Percentiles rank a stretch among this genome's conserved stretches.
Evolutionary conservation across 2,888 invertebrate genomes (phyloP).

Genomic region (Oscheius myriophilus): DNA sequence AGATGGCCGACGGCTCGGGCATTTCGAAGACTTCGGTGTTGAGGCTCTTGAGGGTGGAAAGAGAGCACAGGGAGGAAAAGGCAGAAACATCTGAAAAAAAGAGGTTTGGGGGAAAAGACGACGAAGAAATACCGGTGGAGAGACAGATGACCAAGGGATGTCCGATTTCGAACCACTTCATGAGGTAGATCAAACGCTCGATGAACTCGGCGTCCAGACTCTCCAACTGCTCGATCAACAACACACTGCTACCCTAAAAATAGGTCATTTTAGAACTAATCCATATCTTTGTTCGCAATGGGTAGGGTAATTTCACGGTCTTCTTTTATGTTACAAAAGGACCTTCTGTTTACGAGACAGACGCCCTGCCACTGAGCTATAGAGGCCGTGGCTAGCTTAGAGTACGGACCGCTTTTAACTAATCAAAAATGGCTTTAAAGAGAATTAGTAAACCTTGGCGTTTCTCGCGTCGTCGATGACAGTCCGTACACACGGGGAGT

Average conservation of each 20-base stretch:
- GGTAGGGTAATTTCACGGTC: too few species aligned
- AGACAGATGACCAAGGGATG: conserved; percentile 20
- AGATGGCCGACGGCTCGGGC: not conserved
- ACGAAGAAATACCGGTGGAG: conserved; percentile 24
- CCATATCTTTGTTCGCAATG: not conserved
- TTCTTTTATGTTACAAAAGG: too few species aligned
- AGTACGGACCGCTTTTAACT: too few species aligned
- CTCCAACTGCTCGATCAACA: conserved; percentile 29
- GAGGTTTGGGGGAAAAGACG: conserved; percentile 23
- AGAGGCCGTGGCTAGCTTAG: too few species aligned
- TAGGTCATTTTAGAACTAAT: not conserved
- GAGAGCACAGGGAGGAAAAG: conserved; percentile 24
- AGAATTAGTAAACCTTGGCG: not conserved
- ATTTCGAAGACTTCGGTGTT: conserved; percentile 11
- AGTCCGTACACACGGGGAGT: not conserved
- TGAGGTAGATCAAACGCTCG: conserved; percentile 14
- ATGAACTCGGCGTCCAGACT: conserved; percentile 14
- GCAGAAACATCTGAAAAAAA: conserved; percentile 13
- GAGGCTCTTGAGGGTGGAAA: conserved; percentile 15
- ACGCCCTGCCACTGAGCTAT: conserved; percentile 63
- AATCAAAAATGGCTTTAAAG: too few species aligned
- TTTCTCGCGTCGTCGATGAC: not conserved
- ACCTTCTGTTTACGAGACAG: conserved; percentile 64
- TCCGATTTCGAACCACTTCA: conserved; percentile 10
- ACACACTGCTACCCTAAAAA: conserved; percentile 3